Evolutionary conservation across 2,113 vertebrate genomes (phyloP).

Genomic region (Ifrita kowaldi): DNA sequence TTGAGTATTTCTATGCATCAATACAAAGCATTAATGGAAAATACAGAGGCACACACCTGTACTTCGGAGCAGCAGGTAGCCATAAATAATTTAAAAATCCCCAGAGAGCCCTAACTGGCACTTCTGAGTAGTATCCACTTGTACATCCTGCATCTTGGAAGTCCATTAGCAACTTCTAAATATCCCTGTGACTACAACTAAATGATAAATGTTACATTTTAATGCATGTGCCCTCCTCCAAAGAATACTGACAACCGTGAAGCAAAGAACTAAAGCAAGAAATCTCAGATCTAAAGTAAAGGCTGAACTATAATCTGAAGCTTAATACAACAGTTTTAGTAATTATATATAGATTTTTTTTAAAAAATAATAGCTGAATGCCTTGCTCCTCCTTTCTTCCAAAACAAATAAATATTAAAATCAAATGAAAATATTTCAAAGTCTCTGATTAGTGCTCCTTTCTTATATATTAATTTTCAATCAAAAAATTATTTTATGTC

Average conservation of each 20-base stretch:
- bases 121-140: not conserved
- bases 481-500: not conserved
- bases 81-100: not conserved
- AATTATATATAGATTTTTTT: not conserved
- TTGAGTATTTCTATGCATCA: not conserved
- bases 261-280: conserved; percentile 24
- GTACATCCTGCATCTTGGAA: not conserved
- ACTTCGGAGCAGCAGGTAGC: not conserved
- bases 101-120: not conserved
- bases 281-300: not conserved
- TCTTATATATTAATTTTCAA: not conserved
- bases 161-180: not conserved
- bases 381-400: not conserved
- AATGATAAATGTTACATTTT: conserved; percentile 10
- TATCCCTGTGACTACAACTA: not conserved
- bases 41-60: not conserved
- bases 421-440: conserved; percentile 20
- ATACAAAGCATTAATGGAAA: not conserved
- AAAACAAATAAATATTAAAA: not conserved
- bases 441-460: not conserved
- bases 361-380: not conserved
- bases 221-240: not conserved
- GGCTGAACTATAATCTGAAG: conserved; percentile 41
- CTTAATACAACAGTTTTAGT: conserved; percentile 13
- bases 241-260: not conserved